Conservation (phyloP, 2,888 invertebrate species). For the Metallyticus violacea region DNA sequence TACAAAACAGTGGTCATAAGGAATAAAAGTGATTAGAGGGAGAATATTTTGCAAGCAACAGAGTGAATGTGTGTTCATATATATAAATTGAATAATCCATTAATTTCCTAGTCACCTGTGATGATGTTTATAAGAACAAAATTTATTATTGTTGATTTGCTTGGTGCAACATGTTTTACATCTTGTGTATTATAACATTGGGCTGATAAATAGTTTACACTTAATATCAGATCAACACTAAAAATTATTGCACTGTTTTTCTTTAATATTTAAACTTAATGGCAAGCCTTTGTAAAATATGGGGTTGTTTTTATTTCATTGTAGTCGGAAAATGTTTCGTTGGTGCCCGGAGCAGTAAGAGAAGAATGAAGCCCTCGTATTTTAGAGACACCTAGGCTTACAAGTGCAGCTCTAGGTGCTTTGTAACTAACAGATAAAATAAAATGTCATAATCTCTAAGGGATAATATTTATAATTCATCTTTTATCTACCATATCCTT, state of each 20-base stretch:
- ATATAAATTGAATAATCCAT: neutral
- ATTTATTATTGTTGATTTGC: neutral
- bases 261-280: neutral
- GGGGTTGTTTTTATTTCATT: slow-evolving; percentile 27
- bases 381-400: neutral
- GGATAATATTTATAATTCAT: neutral
- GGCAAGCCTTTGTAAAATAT: neutral
- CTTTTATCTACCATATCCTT: neutral
- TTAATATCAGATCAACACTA: neutral
- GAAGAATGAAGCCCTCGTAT: slow-evolving; percentile 26
- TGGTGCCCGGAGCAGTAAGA: slow-evolving; percentile 29
- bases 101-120: slow-evolving; percentile 14
- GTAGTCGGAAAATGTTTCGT: slow-evolving; percentile 29
- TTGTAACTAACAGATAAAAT: neutral
- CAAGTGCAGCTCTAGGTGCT: neutral
- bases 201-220: neutral
- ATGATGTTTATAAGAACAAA: neutral
- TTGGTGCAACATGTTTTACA: neutral
- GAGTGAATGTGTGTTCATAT: neutral
- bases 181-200: neutral
- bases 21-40: neutral
- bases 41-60: neutral
- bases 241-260: neutral
- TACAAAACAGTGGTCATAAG: neutral
- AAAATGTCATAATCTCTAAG: neutral